Evolutionary conservation across 2,113 vertebrate species (phyloP).

Genomic region (Butorides virescens): DNA sequence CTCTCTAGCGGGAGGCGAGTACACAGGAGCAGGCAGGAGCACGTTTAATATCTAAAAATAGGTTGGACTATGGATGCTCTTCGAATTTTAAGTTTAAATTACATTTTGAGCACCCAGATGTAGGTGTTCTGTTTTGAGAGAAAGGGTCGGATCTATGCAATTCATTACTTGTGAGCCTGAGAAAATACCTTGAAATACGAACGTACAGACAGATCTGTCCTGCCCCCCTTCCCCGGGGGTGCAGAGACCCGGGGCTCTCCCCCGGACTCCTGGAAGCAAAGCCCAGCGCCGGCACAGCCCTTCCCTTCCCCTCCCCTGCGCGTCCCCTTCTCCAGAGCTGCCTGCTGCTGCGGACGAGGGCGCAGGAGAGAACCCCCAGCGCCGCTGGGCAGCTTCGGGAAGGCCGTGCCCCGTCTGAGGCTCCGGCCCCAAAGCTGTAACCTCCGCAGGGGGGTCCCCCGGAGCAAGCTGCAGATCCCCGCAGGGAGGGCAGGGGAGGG

Average conservation of each 20-base stretch:
- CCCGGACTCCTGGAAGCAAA: background rate
- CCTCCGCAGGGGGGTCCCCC: background rate
- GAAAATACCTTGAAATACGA: background rate
- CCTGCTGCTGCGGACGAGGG: accelerated
- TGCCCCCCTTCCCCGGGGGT: accelerated
- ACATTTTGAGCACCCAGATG: background rate
- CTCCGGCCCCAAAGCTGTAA: too few relatives aligned
- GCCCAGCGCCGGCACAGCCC: background rate
- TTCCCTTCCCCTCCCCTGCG: background rate
- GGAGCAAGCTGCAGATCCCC: background rate
- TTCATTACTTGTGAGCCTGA: background rate
- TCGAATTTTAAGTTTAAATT: background rate
- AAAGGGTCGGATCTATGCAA: background rate
- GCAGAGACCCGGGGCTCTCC: accelerated
- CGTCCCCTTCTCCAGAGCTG: background rate
- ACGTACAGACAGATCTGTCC: background rate
- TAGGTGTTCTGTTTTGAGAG: background rate
- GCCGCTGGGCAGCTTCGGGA: background rate
- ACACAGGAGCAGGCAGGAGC: background rate
- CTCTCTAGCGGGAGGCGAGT: background rate
- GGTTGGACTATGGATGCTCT: background rate
- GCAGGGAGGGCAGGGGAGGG: background rate
- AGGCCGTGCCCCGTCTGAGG: background rate
- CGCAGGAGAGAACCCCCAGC: background rate
- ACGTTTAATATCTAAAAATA: background rate